These are phyloP conservation scores for Gymnocheta viridis DNA, from an alignment of 2,888 invertebrate genomes.

Conservation along the genomic window DNA sequence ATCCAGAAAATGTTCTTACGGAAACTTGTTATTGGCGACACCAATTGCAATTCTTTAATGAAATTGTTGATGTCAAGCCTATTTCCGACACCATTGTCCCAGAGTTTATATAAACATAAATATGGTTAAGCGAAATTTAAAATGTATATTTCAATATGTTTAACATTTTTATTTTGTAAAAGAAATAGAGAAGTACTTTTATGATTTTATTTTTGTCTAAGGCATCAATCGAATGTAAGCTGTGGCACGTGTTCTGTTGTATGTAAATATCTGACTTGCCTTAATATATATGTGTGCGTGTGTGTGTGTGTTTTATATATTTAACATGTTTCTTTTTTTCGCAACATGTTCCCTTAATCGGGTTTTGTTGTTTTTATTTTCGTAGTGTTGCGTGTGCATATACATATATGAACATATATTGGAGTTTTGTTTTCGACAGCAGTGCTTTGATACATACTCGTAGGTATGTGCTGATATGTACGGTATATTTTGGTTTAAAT, in stretches of 20 bases:
- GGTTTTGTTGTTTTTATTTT: conserved; percentile 29
- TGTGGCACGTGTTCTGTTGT: neutral
- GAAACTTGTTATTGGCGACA: conserved; percentile 71
- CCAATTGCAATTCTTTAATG: conserved; percentile 71
- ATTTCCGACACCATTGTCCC: conserved; percentile 51
- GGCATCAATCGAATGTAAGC: neutral
- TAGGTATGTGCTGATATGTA: conserved; percentile 56
- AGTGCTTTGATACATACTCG: conserved; percentile 62
- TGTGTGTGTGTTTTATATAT: neutral
- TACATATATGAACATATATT: conserved; percentile 9
- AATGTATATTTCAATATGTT: conserved; percentile 20
- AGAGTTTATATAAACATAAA: neutral
- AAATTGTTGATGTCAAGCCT: conserved; percentile 69
- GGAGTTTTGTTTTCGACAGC: conserved; percentile 41
- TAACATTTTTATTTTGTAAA: conserved; percentile 17
- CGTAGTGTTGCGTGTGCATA: neutral
- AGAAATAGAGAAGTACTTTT: neutral
- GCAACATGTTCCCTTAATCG: conserved; percentile 45
- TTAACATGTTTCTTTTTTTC: conserved; percentile 42
- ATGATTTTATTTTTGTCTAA: neutral
- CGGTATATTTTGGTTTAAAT: conserved; percentile 39
- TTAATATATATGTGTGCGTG: neutral
- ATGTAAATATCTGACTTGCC: conserved; percentile 1
- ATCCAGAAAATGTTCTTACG: conserved; percentile 61
- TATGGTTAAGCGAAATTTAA: conserved; percentile 11